Evolutionary conservation across 2,113 vertebrate genomes (phyloP).

Genomic region (Ramphastos sulfuratus): DNA sequence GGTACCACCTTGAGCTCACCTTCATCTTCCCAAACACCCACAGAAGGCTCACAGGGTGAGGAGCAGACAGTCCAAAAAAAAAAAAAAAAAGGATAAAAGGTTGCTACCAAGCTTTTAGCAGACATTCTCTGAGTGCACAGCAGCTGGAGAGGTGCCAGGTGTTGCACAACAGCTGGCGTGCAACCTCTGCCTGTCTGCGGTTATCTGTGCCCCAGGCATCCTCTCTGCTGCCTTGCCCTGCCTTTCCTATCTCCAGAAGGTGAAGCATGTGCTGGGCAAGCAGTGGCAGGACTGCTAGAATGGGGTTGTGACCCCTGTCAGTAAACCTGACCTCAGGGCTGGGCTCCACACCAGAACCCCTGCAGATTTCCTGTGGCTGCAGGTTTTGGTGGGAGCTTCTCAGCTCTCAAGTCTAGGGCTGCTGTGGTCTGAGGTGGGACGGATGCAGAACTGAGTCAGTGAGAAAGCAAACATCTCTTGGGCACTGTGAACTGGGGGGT

Average conservation of each 20-base stretch:
- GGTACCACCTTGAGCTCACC: accelerated
- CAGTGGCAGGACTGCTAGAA: background rate
- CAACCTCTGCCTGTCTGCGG: background rate
- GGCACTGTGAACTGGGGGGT: accelerated
- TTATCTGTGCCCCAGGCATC: background rate
- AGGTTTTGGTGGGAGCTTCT: background rate
- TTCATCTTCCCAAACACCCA: background rate
- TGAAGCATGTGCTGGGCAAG: background rate
- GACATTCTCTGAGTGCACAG: background rate
- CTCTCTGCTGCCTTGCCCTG: background rate
- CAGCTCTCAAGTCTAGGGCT: background rate
- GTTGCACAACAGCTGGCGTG: background rate
- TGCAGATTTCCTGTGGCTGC: background rate
- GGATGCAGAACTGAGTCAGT: slow-evolving; percentile 20
- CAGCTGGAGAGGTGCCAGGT: background rate
- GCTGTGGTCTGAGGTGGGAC: background rate
- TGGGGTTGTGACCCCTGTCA: background rate
- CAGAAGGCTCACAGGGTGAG: background rate
- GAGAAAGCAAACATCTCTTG: slow-evolving; percentile 8
- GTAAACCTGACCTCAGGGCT: background rate
- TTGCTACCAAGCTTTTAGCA: background rate
- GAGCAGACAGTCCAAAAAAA: background rate
- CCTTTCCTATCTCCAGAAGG: background rate
- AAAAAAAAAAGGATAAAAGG: too few relatives aligned
- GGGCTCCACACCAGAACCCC: background rate